Conservation (phyloP, 2,888 invertebrate species). For the Perithous albicinctus region DNA sequence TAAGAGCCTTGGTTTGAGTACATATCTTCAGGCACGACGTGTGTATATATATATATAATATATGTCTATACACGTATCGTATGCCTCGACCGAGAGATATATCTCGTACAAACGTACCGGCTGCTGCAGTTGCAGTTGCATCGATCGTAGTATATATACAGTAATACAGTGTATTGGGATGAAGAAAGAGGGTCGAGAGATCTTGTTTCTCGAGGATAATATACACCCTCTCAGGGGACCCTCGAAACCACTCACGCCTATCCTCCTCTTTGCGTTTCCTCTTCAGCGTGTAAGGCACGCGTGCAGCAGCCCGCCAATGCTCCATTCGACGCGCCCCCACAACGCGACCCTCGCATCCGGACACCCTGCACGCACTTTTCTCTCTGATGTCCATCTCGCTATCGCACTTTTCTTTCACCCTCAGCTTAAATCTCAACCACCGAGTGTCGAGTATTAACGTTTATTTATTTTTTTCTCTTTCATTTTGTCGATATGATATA, state of each 20-base stretch:
- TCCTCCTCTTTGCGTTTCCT: constrained; percentile 56
- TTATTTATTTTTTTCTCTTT: too few species aligned
- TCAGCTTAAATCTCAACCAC: not conserved
- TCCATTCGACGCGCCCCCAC: constrained; percentile 49
- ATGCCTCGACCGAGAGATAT: constrained; percentile 35
- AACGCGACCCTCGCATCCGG: constrained; percentile 56
- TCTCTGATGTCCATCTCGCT: not conserved
- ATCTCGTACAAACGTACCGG: constrained; percentile 47
- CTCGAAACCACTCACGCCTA: constrained; percentile 54
- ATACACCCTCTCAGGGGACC: constrained; percentile 38
- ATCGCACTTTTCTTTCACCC: constrained; percentile 11
- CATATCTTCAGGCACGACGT: constrained; percentile 25
- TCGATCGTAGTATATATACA: constrained; percentile 9
- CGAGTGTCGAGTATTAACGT: not conserved
- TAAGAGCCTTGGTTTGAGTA: constrained; percentile 34
- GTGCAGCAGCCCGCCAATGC: constrained; percentile 29
- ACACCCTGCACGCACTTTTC: constrained; percentile 38
- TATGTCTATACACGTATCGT: constrained; percentile 38
- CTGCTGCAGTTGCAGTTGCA: constrained; percentile 45
- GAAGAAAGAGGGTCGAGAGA: constrained; percentile 42
- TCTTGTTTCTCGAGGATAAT: constrained; percentile 59
- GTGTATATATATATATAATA: constrained; percentile 10
- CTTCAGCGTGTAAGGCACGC: constrained; percentile 57
- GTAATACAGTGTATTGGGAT: not conserved
- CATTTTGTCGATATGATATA: too few species aligned